Evolutionary conservation across 2,888 invertebrate species (phyloP).

Genomic region (Melanostoma mellinum): DNA sequence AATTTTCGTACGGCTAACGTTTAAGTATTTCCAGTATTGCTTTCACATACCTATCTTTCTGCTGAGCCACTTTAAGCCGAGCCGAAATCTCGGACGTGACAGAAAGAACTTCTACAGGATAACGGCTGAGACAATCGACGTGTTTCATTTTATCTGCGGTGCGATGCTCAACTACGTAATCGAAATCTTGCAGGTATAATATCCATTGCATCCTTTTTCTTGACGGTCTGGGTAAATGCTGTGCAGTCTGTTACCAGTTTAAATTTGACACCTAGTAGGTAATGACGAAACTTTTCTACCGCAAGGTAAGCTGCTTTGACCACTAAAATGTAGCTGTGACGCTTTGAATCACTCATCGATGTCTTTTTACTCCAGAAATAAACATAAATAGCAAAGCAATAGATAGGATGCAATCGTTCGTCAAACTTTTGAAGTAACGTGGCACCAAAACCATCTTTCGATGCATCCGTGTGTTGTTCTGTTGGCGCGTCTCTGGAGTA

Average conservation of each 20-base stretch:
- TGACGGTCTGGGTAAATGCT: too few relatives aligned
- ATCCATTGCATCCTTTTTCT: constrained; percentile 72
- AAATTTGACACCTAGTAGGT: constrained; percentile 37
- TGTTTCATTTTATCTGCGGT: constrained; percentile 71
- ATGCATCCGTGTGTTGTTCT: constrained; percentile 69
- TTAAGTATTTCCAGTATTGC: constrained; percentile 5
- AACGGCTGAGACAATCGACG: constrained; percentile 71
- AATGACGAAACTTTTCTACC: constrained; percentile 74
- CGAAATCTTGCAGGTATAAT: constrained; percentile 72
- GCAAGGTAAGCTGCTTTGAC: constrained; percentile 73
- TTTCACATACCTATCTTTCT: neutral
- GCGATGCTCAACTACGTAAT: constrained; percentile 72
- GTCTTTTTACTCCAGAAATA: too few relatives aligned
- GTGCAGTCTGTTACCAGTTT: constrained; percentile 8
- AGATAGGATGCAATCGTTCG: constrained; percentile 18
- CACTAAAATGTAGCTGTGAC: neutral
- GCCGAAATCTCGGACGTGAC: too few relatives aligned
- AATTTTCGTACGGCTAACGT: constrained; percentile 1
- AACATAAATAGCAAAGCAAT: too few relatives aligned
- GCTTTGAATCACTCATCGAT: neutral
- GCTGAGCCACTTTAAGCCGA: neutral
- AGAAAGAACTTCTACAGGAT: constrained; percentile 14
- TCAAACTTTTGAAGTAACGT: constrained; percentile 58
- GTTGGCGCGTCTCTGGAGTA: constrained; percentile 51
- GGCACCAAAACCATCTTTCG: constrained; percentile 67